Percentiles rank a stretch among this genome's conserved stretches.
These are phyloP conservation scores for Catharus bicknelli DNA, from an alignment of 2,113 vertebrate genomes.

Conservation along the genomic window DNA sequence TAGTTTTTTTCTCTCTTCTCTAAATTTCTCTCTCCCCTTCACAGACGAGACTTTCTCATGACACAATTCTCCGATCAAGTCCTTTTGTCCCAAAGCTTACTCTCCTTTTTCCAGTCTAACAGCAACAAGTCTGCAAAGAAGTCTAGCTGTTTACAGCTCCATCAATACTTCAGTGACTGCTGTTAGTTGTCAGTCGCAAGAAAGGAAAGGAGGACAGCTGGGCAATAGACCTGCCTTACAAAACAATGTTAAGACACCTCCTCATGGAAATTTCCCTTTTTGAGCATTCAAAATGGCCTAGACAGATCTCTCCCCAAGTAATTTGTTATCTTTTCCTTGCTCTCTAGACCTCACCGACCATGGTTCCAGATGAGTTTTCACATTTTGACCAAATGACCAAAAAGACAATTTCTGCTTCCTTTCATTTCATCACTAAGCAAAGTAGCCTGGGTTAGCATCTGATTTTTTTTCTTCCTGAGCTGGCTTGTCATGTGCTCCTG, in stretches of 20 bases:
- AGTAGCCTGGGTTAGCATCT: neutral
- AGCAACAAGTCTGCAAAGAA: neutral
- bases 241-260: neutral
- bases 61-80: neutral
- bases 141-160: neutral
- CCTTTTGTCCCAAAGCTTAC: neutral
- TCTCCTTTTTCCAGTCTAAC: neutral
- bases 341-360: neutral
- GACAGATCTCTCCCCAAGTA: neutral
- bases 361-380: neutral
- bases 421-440: neutral
- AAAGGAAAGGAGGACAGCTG: rapidly evolving
- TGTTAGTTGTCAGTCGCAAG: neutral
- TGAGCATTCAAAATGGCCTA: neutral
- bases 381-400: neutral
- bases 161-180: neutral
- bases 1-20: neutral
- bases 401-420: neutral
- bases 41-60: neutral
- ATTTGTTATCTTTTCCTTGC: neutral
- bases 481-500: neutral
- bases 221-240: neutral
- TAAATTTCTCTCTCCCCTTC: neutral
- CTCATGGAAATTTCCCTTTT: neutral
- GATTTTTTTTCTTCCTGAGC: neutral